Conservation (phyloP, 2,113 vertebrate species). For the Sitta europaea region DNA sequence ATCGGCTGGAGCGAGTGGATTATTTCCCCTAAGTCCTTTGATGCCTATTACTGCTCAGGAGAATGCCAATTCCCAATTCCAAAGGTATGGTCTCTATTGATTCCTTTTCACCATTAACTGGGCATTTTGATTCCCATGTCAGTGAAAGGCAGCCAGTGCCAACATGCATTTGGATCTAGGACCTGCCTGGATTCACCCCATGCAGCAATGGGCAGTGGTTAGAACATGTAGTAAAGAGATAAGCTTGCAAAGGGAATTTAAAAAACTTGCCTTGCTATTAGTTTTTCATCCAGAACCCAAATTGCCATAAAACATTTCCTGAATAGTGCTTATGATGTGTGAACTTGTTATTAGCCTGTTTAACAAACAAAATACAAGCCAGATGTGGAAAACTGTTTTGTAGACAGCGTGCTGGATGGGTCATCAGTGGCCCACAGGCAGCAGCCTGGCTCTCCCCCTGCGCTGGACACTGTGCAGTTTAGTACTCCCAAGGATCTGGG, state of each 20-base stretch:
- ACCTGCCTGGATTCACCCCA: not conserved
- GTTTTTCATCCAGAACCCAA: constrained; percentile 1
- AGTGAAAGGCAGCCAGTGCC: not conserved
- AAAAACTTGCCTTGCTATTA: not conserved
- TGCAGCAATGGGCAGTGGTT: not conserved
- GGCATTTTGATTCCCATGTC: not conserved
- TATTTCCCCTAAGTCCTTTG: constrained; percentile 95
- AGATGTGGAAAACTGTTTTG: not conserved
- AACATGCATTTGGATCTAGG: not conserved
- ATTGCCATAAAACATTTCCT: not conserved
- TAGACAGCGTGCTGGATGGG: not conserved
- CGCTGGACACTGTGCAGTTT: not conserved
- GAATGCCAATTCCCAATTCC: constrained; percentile 98
- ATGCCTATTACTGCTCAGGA: constrained; percentile 94
- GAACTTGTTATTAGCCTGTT: not conserved
- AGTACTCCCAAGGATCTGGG: not conserved
- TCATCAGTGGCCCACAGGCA: not conserved
- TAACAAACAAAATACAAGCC: not conserved
- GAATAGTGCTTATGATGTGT: not conserved
- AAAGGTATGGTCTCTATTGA: constrained; percentile 75
- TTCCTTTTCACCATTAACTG: not conserved
- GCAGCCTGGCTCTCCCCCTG: fast-evolving
- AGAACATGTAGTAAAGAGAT: not conserved
- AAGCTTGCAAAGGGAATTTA: not conserved
- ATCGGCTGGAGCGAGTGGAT: constrained; percentile 99